These are phyloP conservation scores for Vireo altiloquus DNA, from an alignment of 2,113 vertebrate genomes.

Conservation along the genomic window DNA sequence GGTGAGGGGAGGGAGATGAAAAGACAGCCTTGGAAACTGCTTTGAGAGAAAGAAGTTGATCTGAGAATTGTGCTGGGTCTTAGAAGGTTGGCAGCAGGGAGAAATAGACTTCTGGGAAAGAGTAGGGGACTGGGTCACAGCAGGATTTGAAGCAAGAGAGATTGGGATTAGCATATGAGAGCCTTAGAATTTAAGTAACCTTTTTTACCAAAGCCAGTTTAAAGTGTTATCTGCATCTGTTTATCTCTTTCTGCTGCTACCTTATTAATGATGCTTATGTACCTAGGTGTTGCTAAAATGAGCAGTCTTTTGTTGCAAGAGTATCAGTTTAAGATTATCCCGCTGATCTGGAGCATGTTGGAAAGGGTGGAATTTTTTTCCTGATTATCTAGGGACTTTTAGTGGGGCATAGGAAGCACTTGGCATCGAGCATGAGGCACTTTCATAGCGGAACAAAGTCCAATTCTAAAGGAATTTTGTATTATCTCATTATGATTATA, in stretches of 20 bases:
- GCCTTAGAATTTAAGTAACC: not conserved
- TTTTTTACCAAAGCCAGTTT: not conserved
- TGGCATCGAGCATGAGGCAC: not conserved
- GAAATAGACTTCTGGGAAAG: not conserved
- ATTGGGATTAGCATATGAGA: not conserved
- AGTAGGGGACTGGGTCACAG: not conserved
- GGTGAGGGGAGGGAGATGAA: not conserved
- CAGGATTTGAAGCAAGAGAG: not conserved
- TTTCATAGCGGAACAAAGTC: not conserved
- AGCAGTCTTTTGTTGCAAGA: not conserved
- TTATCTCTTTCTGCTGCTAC: not conserved
- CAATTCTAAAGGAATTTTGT: not conserved
- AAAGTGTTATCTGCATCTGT: not conserved
- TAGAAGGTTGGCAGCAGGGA: not conserved
- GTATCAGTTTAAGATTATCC: not conserved
- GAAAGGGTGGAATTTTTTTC: not conserved
- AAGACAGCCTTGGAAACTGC: not conserved
- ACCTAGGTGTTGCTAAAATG: not conserved
- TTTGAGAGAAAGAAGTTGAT: not conserved
- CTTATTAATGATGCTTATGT: not conserved
- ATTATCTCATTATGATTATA: not conserved
- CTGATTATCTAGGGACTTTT: not conserved
- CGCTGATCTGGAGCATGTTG: not conserved
- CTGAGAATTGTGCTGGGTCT: not conserved
- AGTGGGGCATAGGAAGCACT: not conserved